phyloP scores from a whole-genome alignment of 2,797 vertebrate species.

The Pangasius mekongensis region DNA sequence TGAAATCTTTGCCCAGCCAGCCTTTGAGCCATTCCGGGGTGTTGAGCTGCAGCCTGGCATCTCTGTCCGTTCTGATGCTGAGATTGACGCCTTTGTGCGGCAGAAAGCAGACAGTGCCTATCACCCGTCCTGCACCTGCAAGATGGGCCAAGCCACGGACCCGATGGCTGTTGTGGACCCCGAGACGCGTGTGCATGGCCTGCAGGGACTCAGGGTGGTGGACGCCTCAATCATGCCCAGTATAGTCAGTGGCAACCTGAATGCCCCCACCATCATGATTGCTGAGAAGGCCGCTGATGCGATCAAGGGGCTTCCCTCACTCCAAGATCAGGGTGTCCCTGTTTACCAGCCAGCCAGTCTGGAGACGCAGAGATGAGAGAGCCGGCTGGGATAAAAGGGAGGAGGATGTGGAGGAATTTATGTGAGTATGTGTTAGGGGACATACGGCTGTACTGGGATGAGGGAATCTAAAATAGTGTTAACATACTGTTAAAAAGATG shows the following conservation, averaged over 20 bases:
- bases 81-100: constrained; percentile 92
- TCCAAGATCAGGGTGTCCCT: constrained; percentile 77
- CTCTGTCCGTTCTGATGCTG: constrained; percentile 81
- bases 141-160: constrained; percentile 89
- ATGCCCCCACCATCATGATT: constrained; percentile 95
- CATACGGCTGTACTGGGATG: too few relatives aligned
- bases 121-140: constrained; percentile 95
- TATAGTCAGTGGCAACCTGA: constrained; percentile 93
- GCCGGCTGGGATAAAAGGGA: background rate
- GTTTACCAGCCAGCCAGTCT: constrained; percentile 84
- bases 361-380: constrained; percentile 78
- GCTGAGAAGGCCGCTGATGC: constrained; percentile 94
- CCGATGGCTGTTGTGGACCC: constrained; percentile 85
- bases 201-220: constrained; percentile 87
- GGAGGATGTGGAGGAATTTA: constrained; percentile 3
- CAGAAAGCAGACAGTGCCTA: constrained; percentile 91
- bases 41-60: constrained; percentile 85
- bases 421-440: background rate
- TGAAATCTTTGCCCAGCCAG: constrained; percentile 92
- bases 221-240: constrained; percentile 99
- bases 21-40: constrained; percentile 87
- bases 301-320: constrained; percentile 81
- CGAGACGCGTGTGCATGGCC: constrained; percentile 83
- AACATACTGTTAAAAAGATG: background rate
- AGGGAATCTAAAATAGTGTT: background rate